Conservation (phyloP, 2,113 vertebrate genomes). For the Microcebus griseorufus region DNA sequence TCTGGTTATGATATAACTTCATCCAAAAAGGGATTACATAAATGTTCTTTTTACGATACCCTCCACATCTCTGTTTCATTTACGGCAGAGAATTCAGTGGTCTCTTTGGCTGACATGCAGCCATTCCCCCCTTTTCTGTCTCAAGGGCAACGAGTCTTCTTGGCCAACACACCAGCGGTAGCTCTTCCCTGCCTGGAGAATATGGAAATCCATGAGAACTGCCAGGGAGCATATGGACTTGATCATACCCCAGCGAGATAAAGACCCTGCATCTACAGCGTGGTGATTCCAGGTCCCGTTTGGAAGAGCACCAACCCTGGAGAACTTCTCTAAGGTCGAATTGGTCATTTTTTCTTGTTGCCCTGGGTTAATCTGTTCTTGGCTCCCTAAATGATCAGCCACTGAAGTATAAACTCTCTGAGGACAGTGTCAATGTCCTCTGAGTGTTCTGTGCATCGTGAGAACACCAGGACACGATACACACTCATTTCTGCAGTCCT, state of each 20-base stretch:
- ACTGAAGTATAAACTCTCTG: not conserved
- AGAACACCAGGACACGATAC: rapidly evolving
- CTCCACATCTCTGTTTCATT: slow-evolving; percentile 14
- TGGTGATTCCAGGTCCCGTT: not conserved
- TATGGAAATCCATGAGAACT: not conserved
- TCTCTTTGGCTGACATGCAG: not conserved
- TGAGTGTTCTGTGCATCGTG: rapidly evolving
- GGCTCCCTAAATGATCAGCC: not conserved
- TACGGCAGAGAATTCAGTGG: slow-evolving; percentile 20
- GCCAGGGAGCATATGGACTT: not conserved
- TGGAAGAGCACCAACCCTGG: not conserved
- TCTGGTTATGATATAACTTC: not conserved
- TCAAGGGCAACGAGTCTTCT: slow-evolving; percentile 56
- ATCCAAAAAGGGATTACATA: not conserved
- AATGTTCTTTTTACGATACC: not conserved
- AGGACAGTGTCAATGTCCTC: not conserved
- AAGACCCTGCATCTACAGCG: rapidly evolving
- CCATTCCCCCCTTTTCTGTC: slow-evolving; percentile 33
- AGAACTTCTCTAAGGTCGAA: not conserved
- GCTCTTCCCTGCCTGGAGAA: not conserved
- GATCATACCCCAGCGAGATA: not conserved
- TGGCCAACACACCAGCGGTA: not conserved
- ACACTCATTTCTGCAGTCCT: no score
- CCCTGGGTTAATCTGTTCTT: not conserved
- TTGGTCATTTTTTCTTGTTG: rapidly evolving